A percentile compares a stretch with the other conserved stretches of the same genome.
These are phyloP conservation scores for Porites cylindrica DNA, from an alignment of 92 coral and sea anemone genomes.

Conservation along the genomic window DNA sequence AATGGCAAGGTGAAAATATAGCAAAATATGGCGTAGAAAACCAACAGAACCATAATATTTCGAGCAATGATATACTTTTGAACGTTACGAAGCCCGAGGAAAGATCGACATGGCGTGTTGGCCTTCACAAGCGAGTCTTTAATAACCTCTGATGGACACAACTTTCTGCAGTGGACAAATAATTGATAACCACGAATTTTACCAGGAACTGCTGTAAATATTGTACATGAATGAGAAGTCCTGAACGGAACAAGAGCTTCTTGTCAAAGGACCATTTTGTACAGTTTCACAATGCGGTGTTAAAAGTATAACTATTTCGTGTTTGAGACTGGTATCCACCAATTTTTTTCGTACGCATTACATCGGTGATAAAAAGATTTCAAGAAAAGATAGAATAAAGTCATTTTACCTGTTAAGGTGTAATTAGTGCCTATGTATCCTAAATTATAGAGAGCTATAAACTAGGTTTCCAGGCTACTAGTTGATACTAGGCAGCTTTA, in stretches of 20 bases:
- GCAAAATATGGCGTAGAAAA: neutral
- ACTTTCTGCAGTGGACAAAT: neutral
- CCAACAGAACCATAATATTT: neutral
- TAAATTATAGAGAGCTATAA: too few species aligned
- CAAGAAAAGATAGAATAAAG: too few species aligned
- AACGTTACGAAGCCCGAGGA: neutral
- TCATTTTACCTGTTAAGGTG: too few species aligned
- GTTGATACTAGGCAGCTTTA: too few species aligned
- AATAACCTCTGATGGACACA: neutral
- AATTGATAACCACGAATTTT: neutral
- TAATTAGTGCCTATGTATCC: too few species aligned
- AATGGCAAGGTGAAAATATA: neutral
- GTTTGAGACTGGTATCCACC: too few species aligned
- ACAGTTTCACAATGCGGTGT: too few species aligned
- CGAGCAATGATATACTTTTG: neutral
- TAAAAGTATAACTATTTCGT: too few species aligned
- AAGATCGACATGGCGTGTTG: constrained; percentile 23
- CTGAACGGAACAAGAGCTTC: neutral
- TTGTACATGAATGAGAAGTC: neutral
- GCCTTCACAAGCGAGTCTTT: neutral
- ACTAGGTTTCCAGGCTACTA: too few species aligned
- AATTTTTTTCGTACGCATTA: too few species aligned
- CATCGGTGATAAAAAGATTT: too few species aligned
- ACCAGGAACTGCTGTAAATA: neutral
- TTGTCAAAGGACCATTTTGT: neutral